Conservation (phyloP, 1,140 invertebrate genomes). For the Anagrus nilaparvatae region DNA sequence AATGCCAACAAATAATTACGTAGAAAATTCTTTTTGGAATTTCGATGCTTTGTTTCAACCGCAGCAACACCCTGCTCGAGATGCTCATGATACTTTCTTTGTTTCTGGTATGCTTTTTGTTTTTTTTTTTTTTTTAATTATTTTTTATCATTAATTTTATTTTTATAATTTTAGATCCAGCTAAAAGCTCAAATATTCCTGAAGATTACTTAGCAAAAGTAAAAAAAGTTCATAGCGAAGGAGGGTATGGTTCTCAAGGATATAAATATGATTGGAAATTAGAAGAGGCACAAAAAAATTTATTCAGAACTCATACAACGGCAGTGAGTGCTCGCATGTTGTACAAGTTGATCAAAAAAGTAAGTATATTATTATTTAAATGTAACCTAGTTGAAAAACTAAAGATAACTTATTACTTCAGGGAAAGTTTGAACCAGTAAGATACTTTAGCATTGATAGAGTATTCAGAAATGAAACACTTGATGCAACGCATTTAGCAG, state of each 20-base stretch:
- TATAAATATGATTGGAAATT: slow-evolving; percentile 89
- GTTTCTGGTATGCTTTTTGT: slow-evolving; percentile 56
- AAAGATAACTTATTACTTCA: slow-evolving; percentile 28
- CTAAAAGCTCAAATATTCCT: slow-evolving; percentile 63
- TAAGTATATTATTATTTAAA: slow-evolving; percentile 15
- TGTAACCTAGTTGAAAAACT: neutral
- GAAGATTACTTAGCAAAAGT: slow-evolving; percentile 84
- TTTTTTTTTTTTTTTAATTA: too few species aligned
- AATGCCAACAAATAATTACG: slow-evolving; percentile 97
- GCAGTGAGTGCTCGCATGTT: slow-evolving; percentile 94
- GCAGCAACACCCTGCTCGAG: slow-evolving; percentile 97
- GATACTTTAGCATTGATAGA: slow-evolving; percentile 97
- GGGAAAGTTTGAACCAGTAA: slow-evolving; percentile 76
- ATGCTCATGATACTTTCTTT: slow-evolving; percentile 99
- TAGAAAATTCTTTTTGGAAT: slow-evolving; percentile 99
- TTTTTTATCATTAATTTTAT: too few species aligned
- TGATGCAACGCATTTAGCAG: slow-evolving; percentile 97
- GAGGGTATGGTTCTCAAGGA: slow-evolving; percentile 88
- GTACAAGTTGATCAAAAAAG: slow-evolving; percentile 71
- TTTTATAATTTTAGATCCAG: slow-evolving; percentile 51
- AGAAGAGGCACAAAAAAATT: slow-evolving; percentile 92
- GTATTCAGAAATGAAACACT: slow-evolving; percentile 98
- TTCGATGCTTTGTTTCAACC: slow-evolving; percentile 98
- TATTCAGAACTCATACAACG: slow-evolving; percentile 95
- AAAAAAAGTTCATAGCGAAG: slow-evolving; percentile 81